Conservation (phyloP, 2,113 vertebrate genomes). For the Cyanoliseus patagonus region DNA sequence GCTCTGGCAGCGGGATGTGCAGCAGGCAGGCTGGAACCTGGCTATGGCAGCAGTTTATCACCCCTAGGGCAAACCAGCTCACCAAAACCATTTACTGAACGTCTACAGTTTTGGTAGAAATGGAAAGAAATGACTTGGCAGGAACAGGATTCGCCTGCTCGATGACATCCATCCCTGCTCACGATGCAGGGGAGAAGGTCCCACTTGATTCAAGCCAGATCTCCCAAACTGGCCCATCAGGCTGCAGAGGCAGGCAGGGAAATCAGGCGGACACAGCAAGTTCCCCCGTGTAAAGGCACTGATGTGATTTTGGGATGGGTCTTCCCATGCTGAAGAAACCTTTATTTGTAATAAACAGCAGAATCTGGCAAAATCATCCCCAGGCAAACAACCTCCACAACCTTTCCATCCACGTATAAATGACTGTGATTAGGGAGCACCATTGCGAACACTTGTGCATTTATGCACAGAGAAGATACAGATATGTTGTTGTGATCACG, state of each 20-base stretch:
- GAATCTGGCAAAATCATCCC: not conserved
- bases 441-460: not conserved
- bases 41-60: not conserved
- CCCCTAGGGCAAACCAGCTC: not conserved
- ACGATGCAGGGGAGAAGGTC: not conserved
- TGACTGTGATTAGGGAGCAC: not conserved
- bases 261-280: not conserved
- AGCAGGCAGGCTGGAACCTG: not conserved
- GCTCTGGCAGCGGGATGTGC: not conserved
- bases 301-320: not conserved
- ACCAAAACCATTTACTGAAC: not conserved
- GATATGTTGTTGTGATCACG: not conserved
- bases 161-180: not conserved
- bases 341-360: not conserved
- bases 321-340: not conserved
- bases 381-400: slow-evolving; percentile 9
- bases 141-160: not conserved
- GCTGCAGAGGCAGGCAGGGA: not conserved
- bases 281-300: not conserved
- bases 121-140: not conserved
- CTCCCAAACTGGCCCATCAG: not conserved
- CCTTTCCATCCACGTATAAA: slow-evolving; percentile 43
- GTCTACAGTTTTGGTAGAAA: not conserved
- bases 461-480: slow-evolving; percentile 17
- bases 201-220: not conserved